Percentiles rank a stretch among this genome's conserved stretches.
Conservation (phyloP, 2,888 invertebrate species). For the Ophion obscuratus region DNA sequence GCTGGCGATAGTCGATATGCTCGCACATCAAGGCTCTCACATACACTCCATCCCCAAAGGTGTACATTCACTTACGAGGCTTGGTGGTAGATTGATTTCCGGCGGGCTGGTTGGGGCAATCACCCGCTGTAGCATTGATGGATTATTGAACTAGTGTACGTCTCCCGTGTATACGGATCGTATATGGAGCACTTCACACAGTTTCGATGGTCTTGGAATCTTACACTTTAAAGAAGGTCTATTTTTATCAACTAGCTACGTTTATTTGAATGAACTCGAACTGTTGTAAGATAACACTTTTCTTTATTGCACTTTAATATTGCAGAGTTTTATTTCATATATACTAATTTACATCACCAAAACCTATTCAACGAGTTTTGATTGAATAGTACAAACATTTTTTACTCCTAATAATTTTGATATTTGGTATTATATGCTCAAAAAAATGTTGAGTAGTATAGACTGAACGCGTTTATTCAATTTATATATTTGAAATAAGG, state of each 20-base stretch:
- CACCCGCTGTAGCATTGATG: constrained; percentile 35
- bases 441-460: no score
- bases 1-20: background rate
- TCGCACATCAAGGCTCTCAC: constrained; percentile 1
- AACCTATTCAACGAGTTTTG: no score
- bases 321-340: no score
- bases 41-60: background rate
- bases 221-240: background rate
- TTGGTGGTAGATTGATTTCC: constrained; percentile 32
- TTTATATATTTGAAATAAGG: no score
- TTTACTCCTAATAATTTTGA: no score
- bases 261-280: background rate
- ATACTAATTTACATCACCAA: no score
- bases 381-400: no score
- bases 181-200: background rate
- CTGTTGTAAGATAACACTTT: no score
- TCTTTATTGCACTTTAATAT: no score
- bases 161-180: background rate
- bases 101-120: constrained; percentile 31
- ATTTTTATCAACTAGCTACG: background rate
- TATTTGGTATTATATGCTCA: no score
- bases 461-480: no score
- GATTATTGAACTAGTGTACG: constrained; percentile 24
- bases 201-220: background rate
- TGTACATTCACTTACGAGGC: constrained; percentile 35